Base-by-base conservation (phyloP, 2,797 vertebrate species). In the Mormyrops attenuatus region DNA sequence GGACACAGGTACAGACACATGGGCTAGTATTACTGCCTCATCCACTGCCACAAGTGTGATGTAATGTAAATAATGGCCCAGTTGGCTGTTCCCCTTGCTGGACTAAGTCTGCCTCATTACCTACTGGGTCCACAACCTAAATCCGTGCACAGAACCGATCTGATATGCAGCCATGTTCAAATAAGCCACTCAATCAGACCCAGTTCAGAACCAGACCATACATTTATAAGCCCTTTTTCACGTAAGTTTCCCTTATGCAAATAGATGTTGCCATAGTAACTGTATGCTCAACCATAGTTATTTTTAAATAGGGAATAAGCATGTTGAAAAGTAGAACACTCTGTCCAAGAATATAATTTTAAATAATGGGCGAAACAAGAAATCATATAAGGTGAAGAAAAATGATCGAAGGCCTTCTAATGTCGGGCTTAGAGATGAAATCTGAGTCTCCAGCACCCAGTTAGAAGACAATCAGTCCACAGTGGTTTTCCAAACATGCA, bases 301-400 rank as follows among this genome's bases (percentile, higher is more conserved):
- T 90, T 88, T 90, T 88, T 90, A 88, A 90, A 90, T 84, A 87
- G 57, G 91, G 90, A 91, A 92, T 89, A 92, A 95, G 92, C 94
- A 94, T 93, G 92, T 94, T 94, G 93, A 95, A 95, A 95, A 94
- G 95, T 95, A 91, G 93, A 95, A 94, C 94, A 94, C 92, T 94
- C 73, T 49, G 69, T 90, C 90, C 93, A 93, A 94, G 91, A 94
- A 94, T 92, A 94, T 92, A 94, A 94, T 93, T 69, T 73, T 15
- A 6, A 73, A 91, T 89, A 93, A 47, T 0, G 3, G 20, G 20
- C 9, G 20, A 63, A 63, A 66, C 8, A 11, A 89, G 44, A 89
- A 92, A 92, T 93, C 90, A 90, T 93, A 92, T 94, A 93, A 90
- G 94, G 91, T 90, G 92, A 92, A 44, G 47, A 89, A 91, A 91